phyloP scores from a whole-genome alignment of 1,140 invertebrate species.

The Heliconius melpomene region DNA sequence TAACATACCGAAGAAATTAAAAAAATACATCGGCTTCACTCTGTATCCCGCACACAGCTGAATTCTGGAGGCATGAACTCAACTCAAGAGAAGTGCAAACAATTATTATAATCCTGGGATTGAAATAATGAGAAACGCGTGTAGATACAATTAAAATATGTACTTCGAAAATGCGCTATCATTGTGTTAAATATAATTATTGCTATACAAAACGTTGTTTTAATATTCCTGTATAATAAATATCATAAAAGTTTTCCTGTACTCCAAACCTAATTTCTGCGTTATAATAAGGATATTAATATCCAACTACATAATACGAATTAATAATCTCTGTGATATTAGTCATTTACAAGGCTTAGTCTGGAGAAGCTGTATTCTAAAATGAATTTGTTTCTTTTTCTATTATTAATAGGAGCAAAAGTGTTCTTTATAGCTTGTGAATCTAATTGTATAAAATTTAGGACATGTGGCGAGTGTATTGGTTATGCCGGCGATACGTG shows the following conservation, averaged over 20 bases:
- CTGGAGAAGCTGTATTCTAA: background rate
- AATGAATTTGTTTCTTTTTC: slow-evolving; percentile 17
- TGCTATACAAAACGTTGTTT: background rate
- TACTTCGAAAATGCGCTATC: background rate
- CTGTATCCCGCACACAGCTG: no score
- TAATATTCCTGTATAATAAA: no score
- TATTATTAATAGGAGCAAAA: slow-evolving; percentile 20
- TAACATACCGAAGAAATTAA: no score
- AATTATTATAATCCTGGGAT: no score
- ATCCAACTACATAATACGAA: background rate
- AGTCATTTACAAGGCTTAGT: background rate
- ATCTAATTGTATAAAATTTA: slow-evolving; percentile 46
- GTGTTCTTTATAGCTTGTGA: slow-evolving; percentile 31
- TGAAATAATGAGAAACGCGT: no score
- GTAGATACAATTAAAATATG: background rate
- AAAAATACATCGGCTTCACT: no score
- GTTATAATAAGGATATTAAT: background rate
- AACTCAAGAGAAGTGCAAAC: no score
- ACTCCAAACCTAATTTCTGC: background rate
- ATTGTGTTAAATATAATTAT: background rate
- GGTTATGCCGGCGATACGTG: slow-evolving; percentile 45
- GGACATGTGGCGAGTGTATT: slow-evolving; percentile 57
- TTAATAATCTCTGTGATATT: background rate
- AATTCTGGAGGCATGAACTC: no score
- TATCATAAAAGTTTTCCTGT: background rate